Conservation (phyloP, 2,797 vertebrate species). For the Anomalospiza imberbis region DNA sequence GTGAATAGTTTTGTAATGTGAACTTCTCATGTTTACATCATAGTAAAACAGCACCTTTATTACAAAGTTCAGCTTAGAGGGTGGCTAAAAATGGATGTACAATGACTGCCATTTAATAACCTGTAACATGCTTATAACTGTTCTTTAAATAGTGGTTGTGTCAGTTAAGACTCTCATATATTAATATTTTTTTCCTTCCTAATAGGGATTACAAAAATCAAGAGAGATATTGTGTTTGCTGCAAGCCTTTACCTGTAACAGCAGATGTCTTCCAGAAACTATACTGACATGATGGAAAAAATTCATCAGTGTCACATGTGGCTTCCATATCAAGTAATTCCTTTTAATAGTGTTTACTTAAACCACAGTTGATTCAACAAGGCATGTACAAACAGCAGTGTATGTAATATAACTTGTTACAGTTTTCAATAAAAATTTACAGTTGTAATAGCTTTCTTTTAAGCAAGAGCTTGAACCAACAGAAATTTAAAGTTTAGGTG, state of each 20-base stretch:
- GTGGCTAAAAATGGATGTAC: not conserved
- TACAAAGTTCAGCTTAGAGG: not conserved
- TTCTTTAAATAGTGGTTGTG: not conserved
- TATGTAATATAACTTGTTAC: constrained; percentile 86
- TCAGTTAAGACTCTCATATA: not conserved
- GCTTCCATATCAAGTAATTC: constrained; percentile 38
- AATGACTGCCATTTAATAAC: not conserved
- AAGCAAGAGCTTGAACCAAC: constrained; percentile 67
- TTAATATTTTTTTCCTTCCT: not conserved
- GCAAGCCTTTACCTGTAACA: constrained; percentile 93
- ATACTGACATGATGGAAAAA: not conserved
- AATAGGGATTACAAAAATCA: constrained; percentile 96
- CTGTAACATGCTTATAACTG: not conserved
- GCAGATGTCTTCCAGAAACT: not conserved
- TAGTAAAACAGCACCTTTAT: not conserved
- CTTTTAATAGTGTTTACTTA: constrained; percentile 69
- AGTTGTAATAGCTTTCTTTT: constrained; percentile 71
- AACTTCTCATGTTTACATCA: not conserved
- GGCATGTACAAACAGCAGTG: constrained; percentile 72
- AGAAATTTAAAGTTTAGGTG: constrained; percentile 50
- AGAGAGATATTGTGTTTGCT: constrained; percentile 98
- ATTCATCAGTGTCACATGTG: not conserved
- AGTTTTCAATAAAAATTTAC: constrained; percentile 84
- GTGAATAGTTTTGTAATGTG: not conserved
- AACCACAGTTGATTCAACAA: constrained; percentile 72